Evolutionary conservation across 2,888 invertebrate species (phyloP), one percentile per base, ranked within the genome.

Genomic region (Aquatica leii): DNA sequence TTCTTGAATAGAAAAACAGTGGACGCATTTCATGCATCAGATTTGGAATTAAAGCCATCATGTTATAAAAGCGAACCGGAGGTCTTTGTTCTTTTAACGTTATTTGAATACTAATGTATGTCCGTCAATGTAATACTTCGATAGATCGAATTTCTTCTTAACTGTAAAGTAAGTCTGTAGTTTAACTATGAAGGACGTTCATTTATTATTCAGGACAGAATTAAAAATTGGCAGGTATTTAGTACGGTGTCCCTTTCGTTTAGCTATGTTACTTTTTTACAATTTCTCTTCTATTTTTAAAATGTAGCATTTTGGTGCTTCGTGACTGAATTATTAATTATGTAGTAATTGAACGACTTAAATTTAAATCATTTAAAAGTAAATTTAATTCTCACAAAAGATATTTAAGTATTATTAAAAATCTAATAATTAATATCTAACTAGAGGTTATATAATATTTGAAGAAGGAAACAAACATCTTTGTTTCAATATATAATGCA

Each of bases 171-270:
- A 31, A 48, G 21, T 40, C 8, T 34, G 46, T 40, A 17, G 6
- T 49, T 35, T 20, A 17, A 59, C 53, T 55, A 72, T 67, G 68
- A 71, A 71, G 71, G 69, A 68, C 72, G 65, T n/a, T 18, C 12
- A 24, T 60, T 72, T 68, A 40, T 58, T 72, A 75, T 75, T 72
- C 75, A 72, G 69, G 65, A 52, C 71, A 68, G 51, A 40, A 50
- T 51, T 34, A 48, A 49, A 51, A 43, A 59, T 65, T 59, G 65
- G 21, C 34, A 61, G 66, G 61, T 68, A 72, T 72, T 71, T 69
- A 64, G 71, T 55, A 58, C 66, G 62, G 59, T 65, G 59, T 72
- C 71, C 67, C 69, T 71, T 70, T 71, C 65, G 65, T 67, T 72
- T 46, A 50, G 51, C 43, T 48, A 8, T 21, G 51, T 48, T 35